Conservation (phyloP, 2,888 invertebrate species). For the Philonicus albiceps region DNA sequence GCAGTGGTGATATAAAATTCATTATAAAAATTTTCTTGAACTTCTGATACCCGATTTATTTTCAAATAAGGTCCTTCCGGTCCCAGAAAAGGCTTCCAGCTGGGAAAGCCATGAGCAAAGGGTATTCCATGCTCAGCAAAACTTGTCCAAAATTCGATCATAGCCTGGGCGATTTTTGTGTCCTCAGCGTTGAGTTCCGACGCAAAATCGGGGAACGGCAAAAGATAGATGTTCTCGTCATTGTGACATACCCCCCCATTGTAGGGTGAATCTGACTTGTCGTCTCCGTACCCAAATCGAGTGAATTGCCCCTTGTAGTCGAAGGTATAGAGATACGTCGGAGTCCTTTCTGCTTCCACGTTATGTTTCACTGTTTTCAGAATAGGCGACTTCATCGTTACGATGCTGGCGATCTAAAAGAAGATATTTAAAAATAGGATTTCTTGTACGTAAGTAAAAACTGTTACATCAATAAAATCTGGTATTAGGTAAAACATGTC, state of each 20-base stretch:
- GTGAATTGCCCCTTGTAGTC: slow-evolving; percentile 43
- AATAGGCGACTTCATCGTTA: slow-evolving; percentile 40
- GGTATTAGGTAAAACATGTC: slow-evolving; percentile 42
- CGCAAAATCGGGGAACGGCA: slow-evolving; percentile 61
- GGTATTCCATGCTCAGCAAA: slow-evolving; percentile 60
- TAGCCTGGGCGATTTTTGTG: slow-evolving; percentile 60
- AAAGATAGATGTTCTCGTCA: slow-evolving; percentile 68
- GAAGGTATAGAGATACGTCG: slow-evolving; percentile 43
- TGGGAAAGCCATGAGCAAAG: slow-evolving; percentile 54
- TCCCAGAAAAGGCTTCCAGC: slow-evolving; percentile 60
- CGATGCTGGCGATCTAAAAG: slow-evolving; percentile 43
- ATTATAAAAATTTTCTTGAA: slow-evolving; percentile 58
- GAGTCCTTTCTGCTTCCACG: background rate
- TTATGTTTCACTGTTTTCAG: slow-evolving; percentile 21
- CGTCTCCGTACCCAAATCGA: slow-evolving; percentile 54
- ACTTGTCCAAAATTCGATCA: slow-evolving; percentile 64
- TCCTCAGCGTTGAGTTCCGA: slow-evolving; percentile 60
- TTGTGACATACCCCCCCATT: slow-evolving; percentile 67
- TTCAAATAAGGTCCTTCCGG: slow-evolving; percentile 62
- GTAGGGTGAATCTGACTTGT: slow-evolving; percentile 62
- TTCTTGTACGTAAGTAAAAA: background rate
- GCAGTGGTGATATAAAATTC: slow-evolving; percentile 58
- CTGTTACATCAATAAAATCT: slow-evolving; percentile 42
- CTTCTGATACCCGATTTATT: slow-evolving; percentile 57
- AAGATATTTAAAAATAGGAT: background rate